A percentile compares a stretch with the other conserved stretches of the same genome.
These are phyloP conservation scores for Amblyraja radiata DNA, from an alignment of 2,797 vertebrate species.

Conservation along the genomic window DNA sequence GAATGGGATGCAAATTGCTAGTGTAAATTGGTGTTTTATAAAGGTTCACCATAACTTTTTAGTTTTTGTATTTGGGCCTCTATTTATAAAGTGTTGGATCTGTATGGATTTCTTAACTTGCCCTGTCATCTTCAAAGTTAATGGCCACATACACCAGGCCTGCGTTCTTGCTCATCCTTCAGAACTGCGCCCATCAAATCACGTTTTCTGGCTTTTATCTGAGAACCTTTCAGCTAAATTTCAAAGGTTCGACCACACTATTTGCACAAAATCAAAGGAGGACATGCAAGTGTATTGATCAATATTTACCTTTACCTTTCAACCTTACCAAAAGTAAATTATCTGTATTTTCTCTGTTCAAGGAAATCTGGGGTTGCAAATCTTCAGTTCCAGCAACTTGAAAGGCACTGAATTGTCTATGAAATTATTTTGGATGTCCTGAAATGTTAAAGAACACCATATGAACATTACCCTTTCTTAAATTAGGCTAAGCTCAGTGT, in stretches of 20 bases:
- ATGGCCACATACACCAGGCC: too few species aligned
- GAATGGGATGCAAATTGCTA: too few species aligned
- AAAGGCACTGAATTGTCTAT: neutral
- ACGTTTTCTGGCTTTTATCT: neutral
- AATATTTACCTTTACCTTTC: neutral
- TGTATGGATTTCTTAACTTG: too few species aligned
- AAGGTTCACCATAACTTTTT: too few species aligned
- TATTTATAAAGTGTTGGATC: too few species aligned
- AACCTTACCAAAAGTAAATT: neutral
- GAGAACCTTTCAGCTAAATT: neutral
- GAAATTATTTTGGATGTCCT: neutral
- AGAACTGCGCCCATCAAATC: too few species aligned
- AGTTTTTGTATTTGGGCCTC: too few species aligned
- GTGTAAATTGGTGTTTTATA: too few species aligned
- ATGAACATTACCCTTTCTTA: neutral
- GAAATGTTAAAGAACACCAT: neutral
- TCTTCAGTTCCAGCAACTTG: neutral
- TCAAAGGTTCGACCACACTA: neutral
- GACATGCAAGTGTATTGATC: neutral
- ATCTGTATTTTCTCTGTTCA: neutral
- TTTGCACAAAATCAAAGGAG: neutral
- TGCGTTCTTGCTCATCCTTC: too few species aligned
- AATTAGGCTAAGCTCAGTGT: neutral
- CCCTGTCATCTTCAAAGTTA: too few species aligned
- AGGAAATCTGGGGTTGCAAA: too few species aligned